These are phyloP conservation scores for Nerophis ophidion DNA, from an alignment of 2,113 vertebrate genomes.

Conservation along the genomic window DNA sequence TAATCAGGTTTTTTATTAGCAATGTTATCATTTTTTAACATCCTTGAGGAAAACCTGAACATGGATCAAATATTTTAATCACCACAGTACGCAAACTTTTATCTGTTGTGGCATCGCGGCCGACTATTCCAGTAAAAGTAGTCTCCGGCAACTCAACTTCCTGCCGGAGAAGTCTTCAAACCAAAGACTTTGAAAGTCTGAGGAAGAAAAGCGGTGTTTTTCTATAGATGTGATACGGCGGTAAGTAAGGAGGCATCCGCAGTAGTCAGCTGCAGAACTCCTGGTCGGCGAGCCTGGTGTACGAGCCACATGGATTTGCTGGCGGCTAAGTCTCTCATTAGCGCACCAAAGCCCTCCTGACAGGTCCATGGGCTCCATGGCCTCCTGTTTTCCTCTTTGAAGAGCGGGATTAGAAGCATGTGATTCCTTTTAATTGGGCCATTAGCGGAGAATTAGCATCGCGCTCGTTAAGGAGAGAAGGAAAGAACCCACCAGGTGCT, in stretches of 20 bases:
- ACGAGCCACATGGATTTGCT: constrained; percentile 70
- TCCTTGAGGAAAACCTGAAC: too few relatives aligned
- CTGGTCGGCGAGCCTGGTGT: constrained; percentile 65
- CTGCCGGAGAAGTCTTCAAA: too few relatives aligned
- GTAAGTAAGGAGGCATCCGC: background rate
- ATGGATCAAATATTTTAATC: too few relatives aligned
- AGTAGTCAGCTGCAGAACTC: constrained; percentile 54
- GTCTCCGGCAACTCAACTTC: too few relatives aligned
- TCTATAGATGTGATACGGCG: too few relatives aligned
- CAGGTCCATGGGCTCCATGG: constrained; percentile 69
- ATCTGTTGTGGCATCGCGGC: too few relatives aligned
- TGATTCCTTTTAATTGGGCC: constrained; percentile 78
- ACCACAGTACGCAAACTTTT: too few relatives aligned
- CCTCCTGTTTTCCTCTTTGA: constrained; percentile 73
- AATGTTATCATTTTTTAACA: too few relatives aligned
- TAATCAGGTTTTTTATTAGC: too few relatives aligned
- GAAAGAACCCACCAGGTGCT: constrained; percentile 56
- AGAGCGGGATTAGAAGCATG: constrained; percentile 75
- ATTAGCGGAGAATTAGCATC: constrained; percentile 77
- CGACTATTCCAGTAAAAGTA: too few relatives aligned
- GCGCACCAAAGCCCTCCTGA: constrained; percentile 65
- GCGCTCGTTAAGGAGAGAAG: constrained; percentile 67
- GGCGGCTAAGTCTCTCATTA: constrained; percentile 71
- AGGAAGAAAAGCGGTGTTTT: too few relatives aligned
- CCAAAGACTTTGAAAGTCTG: too few relatives aligned